Conservation (phyloP, 1,140 invertebrate species). For the Drosophila simulans region DNA sequence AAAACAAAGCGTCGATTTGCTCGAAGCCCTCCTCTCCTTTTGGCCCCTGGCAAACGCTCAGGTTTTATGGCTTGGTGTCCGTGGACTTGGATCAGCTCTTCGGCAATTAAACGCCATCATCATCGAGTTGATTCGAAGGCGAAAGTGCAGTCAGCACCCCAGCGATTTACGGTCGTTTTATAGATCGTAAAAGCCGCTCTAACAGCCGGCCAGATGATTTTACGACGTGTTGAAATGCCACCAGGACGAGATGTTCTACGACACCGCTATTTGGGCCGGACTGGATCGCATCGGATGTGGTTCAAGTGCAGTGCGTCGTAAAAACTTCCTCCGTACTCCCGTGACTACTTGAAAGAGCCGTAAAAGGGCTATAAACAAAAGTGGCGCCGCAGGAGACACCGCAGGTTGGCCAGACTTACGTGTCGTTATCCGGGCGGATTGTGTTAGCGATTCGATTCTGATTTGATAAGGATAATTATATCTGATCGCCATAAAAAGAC, state of each 20-base stretch:
- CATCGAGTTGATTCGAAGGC: slow-evolving; percentile 46
- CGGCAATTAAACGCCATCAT: slow-evolving; percentile 73
- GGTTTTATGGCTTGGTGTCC: slow-evolving; percentile 18
- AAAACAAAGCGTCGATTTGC: slow-evolving; percentile 62
- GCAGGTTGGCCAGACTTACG: slow-evolving; percentile 35
- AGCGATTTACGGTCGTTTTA: slow-evolving; percentile 78
- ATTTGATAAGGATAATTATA: slow-evolving; percentile 69
- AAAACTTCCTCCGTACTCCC: slow-evolving; percentile 51
- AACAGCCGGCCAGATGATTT: slow-evolving; percentile 71
- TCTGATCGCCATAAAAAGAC: slow-evolving; percentile 50
- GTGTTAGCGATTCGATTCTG: slow-evolving; percentile 48
- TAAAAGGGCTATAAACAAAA: slow-evolving; percentile 79
- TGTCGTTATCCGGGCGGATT: slow-evolving; percentile 44
- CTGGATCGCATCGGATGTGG: slow-evolving; percentile 48
- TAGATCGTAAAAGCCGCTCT: slow-evolving; percentile 76
- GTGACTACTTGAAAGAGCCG: slow-evolving; percentile 67
- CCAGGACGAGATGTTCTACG: slow-evolving; percentile 56
- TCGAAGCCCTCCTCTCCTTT: slow-evolving; percentile 30
- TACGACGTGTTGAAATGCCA: slow-evolving; percentile 73
- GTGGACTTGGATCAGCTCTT: slow-evolving; percentile 26
- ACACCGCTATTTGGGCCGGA: slow-evolving; percentile 13
- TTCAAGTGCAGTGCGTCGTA: slow-evolving; percentile 73
- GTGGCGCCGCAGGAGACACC: slow-evolving; percentile 48
- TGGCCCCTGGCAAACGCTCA: slow-evolving; percentile 29
- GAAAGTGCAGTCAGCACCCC: slow-evolving; percentile 63